phyloP scores from a whole-genome alignment of 2,797 vertebrate species.

The Acanthopagrus latus region DNA sequence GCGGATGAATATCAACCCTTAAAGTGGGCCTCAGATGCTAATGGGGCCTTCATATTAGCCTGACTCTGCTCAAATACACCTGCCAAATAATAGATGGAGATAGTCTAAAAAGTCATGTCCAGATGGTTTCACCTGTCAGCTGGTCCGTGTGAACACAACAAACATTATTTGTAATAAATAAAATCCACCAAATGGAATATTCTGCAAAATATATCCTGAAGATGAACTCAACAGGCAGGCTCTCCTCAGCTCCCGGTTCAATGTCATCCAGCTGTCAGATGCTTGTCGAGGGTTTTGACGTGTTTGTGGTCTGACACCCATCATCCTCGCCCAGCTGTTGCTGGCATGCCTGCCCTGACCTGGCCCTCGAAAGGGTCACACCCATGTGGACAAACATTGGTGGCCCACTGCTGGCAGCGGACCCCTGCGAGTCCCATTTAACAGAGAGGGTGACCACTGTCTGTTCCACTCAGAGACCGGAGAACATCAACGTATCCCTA shows the following conservation, averaged over 20 bases:
- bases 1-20: conserved; percentile 81
- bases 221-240: conserved; percentile 3
- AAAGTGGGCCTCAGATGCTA: conserved; percentile 86
- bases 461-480: conserved; percentile 70
- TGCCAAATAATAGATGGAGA: conserved; percentile 75
- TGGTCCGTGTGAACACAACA: conserved; percentile 4
- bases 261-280: conserved; percentile 79
- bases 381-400: conserved; percentile 83
- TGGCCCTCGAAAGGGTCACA: conserved; percentile 70
- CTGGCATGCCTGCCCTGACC: conserved; percentile 67
- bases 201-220: conserved; percentile 1
- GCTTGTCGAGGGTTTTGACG: conserved; percentile 66
- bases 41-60: conserved; percentile 79
- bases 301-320: conserved; percentile 79
- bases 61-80: conserved; percentile 68
- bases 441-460: conserved; percentile 73
- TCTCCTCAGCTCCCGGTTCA: conserved; percentile 53
- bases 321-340: conserved; percentile 83
- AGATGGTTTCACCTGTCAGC: conserved; percentile 28
- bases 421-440: conserved; percentile 72
- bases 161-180: not conserved
- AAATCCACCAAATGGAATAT: not conserved
- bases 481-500: conserved; percentile 47
- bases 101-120: conserved; percentile 17
- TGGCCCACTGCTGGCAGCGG: conserved; percentile 77